Conservation (phyloP, 2,888 invertebrate genomes). For the Marronus borbonicus region DNA sequence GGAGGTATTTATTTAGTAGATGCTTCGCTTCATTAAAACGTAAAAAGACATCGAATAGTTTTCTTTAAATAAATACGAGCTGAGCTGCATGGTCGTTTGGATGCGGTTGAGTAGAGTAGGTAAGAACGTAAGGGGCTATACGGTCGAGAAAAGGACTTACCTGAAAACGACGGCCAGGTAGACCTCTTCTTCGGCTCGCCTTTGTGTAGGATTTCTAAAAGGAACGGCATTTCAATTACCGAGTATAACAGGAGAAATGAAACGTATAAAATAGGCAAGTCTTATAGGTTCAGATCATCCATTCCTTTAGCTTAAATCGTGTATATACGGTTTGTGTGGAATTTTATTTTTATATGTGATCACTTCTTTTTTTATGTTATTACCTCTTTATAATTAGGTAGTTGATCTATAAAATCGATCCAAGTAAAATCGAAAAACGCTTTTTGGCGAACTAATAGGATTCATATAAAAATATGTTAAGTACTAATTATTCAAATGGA, state of each 20-base stretch:
- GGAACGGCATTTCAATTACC: conserved; percentile 43
- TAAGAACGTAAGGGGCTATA: background rate
- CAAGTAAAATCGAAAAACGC: no score
- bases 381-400: no score
- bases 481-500: no score
- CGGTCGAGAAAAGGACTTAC: background rate
- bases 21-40: background rate
- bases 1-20: conserved; percentile 9
- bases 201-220: conserved; percentile 32
- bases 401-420: no score
- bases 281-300: conserved; percentile 5
- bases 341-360: no score
- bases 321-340: no score
- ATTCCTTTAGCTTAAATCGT: background rate
- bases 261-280: conserved; percentile 12
- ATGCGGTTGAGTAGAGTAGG: conserved; percentile 1
- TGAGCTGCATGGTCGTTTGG: background rate
- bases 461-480: no score
- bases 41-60: conserved; percentile 6
- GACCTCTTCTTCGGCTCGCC: conserved; percentile 14
- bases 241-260: conserved; percentile 5
- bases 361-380: no score
- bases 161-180: background rate
- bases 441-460: no score
- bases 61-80: conserved; percentile 21